Conservation (phyloP, 2,888 invertebrate genomes). For the Hesperia comma region DNA sequence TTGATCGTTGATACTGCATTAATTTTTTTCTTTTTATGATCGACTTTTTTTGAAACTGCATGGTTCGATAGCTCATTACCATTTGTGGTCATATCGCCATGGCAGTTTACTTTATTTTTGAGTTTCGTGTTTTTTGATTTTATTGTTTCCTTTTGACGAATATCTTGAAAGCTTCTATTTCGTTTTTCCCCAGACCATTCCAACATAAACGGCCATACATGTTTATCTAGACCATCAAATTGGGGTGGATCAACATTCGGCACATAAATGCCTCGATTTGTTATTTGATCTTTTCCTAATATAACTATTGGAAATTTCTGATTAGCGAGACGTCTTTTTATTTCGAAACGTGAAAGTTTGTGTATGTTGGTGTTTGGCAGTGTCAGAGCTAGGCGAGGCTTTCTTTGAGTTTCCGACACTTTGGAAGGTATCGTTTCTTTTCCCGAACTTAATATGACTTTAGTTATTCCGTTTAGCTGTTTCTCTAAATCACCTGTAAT, state of each 20-base stretch:
- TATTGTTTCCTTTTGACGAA: slow-evolving; percentile 10
- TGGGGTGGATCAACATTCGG: slow-evolving; percentile 56
- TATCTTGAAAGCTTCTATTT: neutral
- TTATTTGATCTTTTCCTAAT: slow-evolving; percentile 65
- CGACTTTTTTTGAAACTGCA: neutral
- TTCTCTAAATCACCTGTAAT: slow-evolving; percentile 38
- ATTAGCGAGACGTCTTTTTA: slow-evolving; percentile 58
- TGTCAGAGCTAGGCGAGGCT: slow-evolving; percentile 50
- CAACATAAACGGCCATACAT: slow-evolving; percentile 73
- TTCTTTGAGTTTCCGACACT: slow-evolving; percentile 44
- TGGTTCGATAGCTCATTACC: neutral
- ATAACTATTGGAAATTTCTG: slow-evolving; percentile 65
- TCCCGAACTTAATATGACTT: slow-evolving; percentile 53
- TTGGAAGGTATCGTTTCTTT: slow-evolving; percentile 41
- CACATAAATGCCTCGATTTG: slow-evolving; percentile 53
- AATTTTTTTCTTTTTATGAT: slow-evolving; percentile 3
- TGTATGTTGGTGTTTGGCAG: slow-evolving; percentile 46
- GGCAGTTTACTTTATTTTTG: slow-evolving; percentile 1
- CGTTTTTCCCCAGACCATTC: slow-evolving; percentile 52
- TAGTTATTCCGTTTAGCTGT: slow-evolving; percentile 54
- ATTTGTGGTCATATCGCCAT: neutral
- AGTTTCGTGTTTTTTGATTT: slow-evolving; percentile 14
- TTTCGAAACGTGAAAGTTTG: slow-evolving; percentile 61
- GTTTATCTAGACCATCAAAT: slow-evolving; percentile 61
- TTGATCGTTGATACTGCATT: neutral